Conservation (phyloP, 2,888 invertebrate species). For the Anagyrus pseudococci region DNA sequence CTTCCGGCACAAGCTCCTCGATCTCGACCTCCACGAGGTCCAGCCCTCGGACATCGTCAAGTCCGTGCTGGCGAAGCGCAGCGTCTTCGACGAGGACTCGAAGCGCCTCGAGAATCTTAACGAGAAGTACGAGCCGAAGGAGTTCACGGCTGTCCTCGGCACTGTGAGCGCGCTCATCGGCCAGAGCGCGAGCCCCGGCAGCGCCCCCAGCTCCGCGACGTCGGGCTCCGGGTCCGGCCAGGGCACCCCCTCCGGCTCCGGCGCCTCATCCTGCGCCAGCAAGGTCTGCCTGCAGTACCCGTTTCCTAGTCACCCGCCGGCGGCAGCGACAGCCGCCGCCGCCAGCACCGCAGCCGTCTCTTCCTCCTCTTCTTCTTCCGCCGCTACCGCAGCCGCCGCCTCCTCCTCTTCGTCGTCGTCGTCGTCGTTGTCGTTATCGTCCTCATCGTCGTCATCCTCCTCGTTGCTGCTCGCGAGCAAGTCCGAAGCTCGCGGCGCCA, state of each 20-base stretch:
- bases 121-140: constrained; percentile 79
- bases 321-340: constrained; percentile 49
- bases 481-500: constrained; percentile 51
- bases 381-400: constrained; percentile 58
- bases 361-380: constrained; percentile 49
- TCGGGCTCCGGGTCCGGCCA: constrained; percentile 43
- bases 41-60: constrained; percentile 95
- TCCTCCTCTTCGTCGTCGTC: constrained; percentile 60
- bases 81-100: constrained; percentile 95
- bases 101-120: constrained; percentile 88
- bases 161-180: constrained; percentile 51
- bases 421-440: constrained; percentile 69
- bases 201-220: constrained; percentile 48
- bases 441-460: constrained; percentile 69
- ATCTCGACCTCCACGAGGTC: constrained; percentile 79
- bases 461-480: constrained; percentile 74
- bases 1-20: constrained; percentile 76
- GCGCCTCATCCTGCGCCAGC: constrained; percentile 54
- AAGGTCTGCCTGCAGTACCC: constrained; percentile 75
- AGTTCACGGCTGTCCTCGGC: constrained; percentile 61
- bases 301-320: constrained; percentile 79
- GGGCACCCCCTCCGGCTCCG: constrained; percentile 47
- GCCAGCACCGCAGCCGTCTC: constrained; percentile 45
- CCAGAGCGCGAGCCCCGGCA: constrained; percentile 39
- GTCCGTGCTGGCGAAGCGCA: constrained; percentile 88